Conservation (phyloP, 2,888 invertebrate genomes). For the Calameuta filiformis region DNA sequence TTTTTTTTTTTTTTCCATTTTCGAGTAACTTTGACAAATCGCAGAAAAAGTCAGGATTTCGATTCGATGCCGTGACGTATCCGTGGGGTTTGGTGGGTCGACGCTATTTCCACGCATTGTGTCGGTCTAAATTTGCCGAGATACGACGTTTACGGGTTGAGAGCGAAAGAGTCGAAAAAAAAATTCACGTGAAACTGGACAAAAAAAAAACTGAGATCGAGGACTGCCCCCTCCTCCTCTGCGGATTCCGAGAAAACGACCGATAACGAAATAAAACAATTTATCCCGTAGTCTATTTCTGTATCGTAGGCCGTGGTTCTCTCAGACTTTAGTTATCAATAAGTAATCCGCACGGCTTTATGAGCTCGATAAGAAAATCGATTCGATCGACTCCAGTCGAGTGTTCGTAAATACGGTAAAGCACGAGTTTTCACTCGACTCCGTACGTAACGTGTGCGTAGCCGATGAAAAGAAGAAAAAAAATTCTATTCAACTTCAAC, state of each 20-base stretch:
- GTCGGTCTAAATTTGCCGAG: neutral
- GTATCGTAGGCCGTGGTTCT: neutral
- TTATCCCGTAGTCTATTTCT: neutral
- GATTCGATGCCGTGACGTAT: neutral
- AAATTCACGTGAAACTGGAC: neutral
- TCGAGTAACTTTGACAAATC: neutral
- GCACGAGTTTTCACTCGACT: neutral
- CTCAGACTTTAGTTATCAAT: neutral
- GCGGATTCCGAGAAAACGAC: neutral
- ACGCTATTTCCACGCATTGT: neutral
- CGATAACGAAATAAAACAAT: neutral
- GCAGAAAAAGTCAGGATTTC: neutral
- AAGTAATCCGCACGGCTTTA: neutral
- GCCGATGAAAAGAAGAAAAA: neutral
- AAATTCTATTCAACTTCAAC: neutral
- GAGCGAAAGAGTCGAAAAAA: neutral
- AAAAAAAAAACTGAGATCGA: neutral
- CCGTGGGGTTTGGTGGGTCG: neutral
- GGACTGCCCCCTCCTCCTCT: too few species aligned
- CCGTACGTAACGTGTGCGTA: neutral
- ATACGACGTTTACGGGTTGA: neutral
- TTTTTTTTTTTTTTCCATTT: neutral
- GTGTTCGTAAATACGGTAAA: neutral
- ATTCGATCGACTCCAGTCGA: neutral
- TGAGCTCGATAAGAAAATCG: neutral